These are phyloP conservation scores for Oceanites oceanicus DNA, from an alignment of 2,113 vertebrate species.

Conservation along the genomic window DNA sequence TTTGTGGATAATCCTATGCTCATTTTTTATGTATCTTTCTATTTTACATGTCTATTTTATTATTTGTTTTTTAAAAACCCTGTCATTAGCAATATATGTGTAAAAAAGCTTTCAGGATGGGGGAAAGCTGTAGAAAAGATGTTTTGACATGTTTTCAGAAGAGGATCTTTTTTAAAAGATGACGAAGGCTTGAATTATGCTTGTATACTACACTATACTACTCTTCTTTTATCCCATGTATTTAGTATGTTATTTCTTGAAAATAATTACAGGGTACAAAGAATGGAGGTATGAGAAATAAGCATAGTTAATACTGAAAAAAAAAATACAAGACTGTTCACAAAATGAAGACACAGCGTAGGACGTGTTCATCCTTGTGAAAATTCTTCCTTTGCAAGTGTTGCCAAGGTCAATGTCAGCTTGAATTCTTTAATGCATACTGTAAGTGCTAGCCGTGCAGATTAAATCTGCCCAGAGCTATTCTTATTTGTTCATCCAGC, in stretches of 20 bases:
- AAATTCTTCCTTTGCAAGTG: constrained; percentile 41
- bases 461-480: constrained; percentile 44
- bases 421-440: constrained; percentile 35
- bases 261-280: constrained; percentile 3
- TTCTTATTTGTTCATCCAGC: constrained; percentile 35
- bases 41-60: not conserved
- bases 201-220: not conserved
- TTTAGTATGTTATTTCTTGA: not conserved
- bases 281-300: not conserved
- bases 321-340: not conserved
- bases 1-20: not conserved
- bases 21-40: not conserved
- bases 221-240: not conserved
- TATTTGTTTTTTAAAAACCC: not conserved
- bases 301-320: not conserved
- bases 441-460: constrained; percentile 38
- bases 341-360: not conserved
- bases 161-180: not conserved
- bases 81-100: not conserved
- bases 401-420: constrained; percentile 48
- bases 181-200: not conserved
- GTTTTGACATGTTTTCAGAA: not conserved
- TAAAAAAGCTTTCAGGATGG: not conserved
- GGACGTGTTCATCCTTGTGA: constrained; percentile 40
- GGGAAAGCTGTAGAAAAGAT: not conserved